Percentiles rank a stretch among this genome's conserved stretches.
These are phyloP conservation scores for Ladona fulva DNA, from an alignment of 1,140 invertebrate species.

Conservation along the genomic window DNA sequence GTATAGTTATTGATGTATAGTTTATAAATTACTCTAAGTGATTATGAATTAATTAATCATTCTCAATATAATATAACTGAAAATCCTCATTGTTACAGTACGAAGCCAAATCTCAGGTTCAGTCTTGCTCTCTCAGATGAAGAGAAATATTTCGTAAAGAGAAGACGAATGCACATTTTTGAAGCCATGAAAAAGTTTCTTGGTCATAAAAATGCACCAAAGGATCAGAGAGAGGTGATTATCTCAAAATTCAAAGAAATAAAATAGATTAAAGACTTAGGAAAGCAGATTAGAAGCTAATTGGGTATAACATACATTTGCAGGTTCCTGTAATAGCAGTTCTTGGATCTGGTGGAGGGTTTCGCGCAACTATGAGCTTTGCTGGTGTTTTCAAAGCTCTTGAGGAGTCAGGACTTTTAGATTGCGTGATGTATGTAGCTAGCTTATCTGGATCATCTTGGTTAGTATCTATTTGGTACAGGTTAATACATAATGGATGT, in stretches of 20 bases:
- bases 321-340: slow-evolving; percentile 39
- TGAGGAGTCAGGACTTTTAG: slow-evolving; percentile 34
- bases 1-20: not conserved
- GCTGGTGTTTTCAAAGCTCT: slow-evolving; percentile 40
- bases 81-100: slow-evolving; percentile 23
- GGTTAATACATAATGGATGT: not conserved
- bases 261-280: too few species aligned
- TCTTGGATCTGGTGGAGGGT: slow-evolving; percentile 43
- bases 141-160: slow-evolving; percentile 36
- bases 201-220: slow-evolving; percentile 26
- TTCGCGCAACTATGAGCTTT: slow-evolving; percentile 40
- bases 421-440: slow-evolving; percentile 36
- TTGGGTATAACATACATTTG: too few species aligned
- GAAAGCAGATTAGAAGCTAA: not conserved
- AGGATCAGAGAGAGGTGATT: not conserved
- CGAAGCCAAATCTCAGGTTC: slow-evolving; percentile 30
- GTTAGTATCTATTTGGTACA: slow-evolving; percentile 25
- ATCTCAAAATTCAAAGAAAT: not conserved
- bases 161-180: slow-evolving; percentile 30
- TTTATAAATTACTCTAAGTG: not conserved
- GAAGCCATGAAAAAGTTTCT: slow-evolving; percentile 32
- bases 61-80: too few species aligned
- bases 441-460: slow-evolving; percentile 41
- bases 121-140: slow-evolving; percentile 35
- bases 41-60: not conserved